Percentiles rank a stretch among this genome's conserved stretches.
These are phyloP conservation scores for Heliconius erato DNA, from an alignment of 2,888 invertebrate species.

Conservation along the genomic window DNA sequence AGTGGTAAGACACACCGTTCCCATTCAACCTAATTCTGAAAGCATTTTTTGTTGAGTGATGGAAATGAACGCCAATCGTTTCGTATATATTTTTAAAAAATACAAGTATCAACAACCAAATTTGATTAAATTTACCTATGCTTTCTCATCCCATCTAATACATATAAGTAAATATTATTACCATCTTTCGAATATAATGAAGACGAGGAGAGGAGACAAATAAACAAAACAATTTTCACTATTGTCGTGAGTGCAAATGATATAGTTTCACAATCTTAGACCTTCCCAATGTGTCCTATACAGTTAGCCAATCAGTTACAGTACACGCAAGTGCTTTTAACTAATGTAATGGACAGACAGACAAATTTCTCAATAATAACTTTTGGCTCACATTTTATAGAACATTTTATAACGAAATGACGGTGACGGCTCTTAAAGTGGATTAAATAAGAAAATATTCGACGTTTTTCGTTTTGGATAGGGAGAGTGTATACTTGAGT, in stretches of 20 bases:
- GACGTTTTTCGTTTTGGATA: neutral
- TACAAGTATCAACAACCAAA: too few species aligned
- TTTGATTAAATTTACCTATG: too few species aligned
- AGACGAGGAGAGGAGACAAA: too few species aligned
- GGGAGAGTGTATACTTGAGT: neutral
- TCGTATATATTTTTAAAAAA: too few species aligned
- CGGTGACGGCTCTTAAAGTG: constrained; percentile 18
- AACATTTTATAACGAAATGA: constrained; percentile 30
- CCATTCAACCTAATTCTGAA: too few species aligned
- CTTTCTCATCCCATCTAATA: neutral
- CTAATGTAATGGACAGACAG: constrained; percentile 56
- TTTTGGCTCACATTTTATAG: constrained; percentile 36
- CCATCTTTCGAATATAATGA: too few species aligned
- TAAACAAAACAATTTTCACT: neutral
- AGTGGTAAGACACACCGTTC: too few species aligned
- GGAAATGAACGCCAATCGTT: too few species aligned
- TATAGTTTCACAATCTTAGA: constrained; percentile 28
- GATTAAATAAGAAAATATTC: constrained; percentile 21
- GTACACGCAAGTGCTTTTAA: constrained; percentile 76
- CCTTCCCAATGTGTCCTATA: constrained; percentile 44
- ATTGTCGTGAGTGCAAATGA: constrained; percentile 17
- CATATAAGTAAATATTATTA: neutral
- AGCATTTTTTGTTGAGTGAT: too few species aligned
- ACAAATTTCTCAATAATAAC: constrained; percentile 50
- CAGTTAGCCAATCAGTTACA: constrained; percentile 68